Percentiles rank a stretch among this genome's conserved stretches.
Conservation (phyloP, 2,888 invertebrate genomes). For the Ernsta delagoae region DNA sequence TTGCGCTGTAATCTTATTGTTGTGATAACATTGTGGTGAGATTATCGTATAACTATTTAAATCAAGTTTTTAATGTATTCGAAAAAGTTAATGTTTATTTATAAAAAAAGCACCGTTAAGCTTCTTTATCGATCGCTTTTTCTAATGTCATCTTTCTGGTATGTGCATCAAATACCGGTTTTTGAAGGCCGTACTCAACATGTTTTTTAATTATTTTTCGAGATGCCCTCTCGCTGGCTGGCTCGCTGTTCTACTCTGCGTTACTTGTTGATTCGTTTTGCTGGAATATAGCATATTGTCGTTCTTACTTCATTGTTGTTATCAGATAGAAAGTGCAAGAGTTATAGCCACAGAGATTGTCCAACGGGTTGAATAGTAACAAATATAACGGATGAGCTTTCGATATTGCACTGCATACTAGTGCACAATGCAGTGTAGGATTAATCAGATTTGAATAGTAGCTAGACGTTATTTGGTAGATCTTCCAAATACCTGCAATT, state of each 20-base stretch:
- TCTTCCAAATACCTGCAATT: too few relatives aligned
- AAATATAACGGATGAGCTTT: constrained; percentile 57
- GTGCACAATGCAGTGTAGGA: constrained; percentile 16
- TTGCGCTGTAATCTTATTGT: background rate
- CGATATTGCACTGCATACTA: constrained; percentile 24
- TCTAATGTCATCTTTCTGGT: constrained; percentile 51
- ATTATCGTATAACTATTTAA: background rate
- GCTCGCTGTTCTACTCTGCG: too few relatives aligned
- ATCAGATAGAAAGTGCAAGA: constrained; percentile 78
- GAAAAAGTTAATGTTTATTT: constrained; percentile 17
- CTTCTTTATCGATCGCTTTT: constrained; percentile 51
- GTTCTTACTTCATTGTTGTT: constrained; percentile 50
- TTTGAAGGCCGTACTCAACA: constrained; percentile 53
- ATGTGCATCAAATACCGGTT: constrained; percentile 50
- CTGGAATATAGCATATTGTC: constrained; percentile 61
- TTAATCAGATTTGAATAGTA: background rate
- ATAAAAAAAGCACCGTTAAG: constrained; percentile 50
- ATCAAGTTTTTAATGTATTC: background rate
- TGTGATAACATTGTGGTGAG: background rate
- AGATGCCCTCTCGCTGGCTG: constrained; percentile 3
- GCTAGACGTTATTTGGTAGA: too few relatives aligned
- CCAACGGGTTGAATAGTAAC: constrained; percentile 55
- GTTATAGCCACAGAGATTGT: constrained; percentile 52
- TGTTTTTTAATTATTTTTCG: constrained; percentile 47
- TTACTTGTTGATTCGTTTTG: constrained; percentile 40